Evolutionary conservation across 2,797 vertebrate species (phyloP).

Genomic region (Rhadinocentrus ornatus): DNA sequence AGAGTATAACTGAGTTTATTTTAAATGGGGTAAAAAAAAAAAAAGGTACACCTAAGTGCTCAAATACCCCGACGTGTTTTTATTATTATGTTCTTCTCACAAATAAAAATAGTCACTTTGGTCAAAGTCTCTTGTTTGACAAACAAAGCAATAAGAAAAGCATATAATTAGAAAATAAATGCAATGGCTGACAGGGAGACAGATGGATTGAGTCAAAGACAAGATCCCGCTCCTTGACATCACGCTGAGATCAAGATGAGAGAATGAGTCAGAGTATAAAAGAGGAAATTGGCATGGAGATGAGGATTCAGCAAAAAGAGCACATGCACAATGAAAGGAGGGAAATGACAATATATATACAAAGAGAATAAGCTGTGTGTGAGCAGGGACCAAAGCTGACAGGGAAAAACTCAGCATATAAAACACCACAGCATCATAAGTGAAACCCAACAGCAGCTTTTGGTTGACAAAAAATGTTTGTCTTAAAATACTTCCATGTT

Average conservation of each 20-base stretch:
- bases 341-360: constrained; percentile 33
- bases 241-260: constrained; percentile 40
- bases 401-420: neutral
- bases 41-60: constrained; percentile 11
- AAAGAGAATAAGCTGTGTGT: constrained; percentile 15
- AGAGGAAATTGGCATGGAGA: constrained; percentile 36
- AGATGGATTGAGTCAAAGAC: constrained; percentile 46
- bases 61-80: constrained; percentile 23
- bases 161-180: constrained; percentile 55
- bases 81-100: constrained; percentile 26
- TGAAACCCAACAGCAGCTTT: neutral
- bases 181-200: constrained; percentile 33
- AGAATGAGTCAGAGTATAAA: constrained; percentile 46
- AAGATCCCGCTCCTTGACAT: constrained; percentile 34
- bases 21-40: too few relatives aligned
- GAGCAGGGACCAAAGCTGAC: neutral
- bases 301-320: constrained; percentile 31
- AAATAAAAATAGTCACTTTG: constrained; percentile 34
- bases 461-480: neutral
- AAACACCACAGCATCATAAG: neutral
- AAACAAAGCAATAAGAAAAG: constrained; percentile 53
- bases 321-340: constrained; percentile 24
- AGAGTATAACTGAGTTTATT: constrained; percentile 32
- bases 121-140: constrained; percentile 54
- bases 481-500: neutral